Evolutionary conservation across 2,113 vertebrate genomes (phyloP).

Genomic region (Heptranchias perlo): DNA sequence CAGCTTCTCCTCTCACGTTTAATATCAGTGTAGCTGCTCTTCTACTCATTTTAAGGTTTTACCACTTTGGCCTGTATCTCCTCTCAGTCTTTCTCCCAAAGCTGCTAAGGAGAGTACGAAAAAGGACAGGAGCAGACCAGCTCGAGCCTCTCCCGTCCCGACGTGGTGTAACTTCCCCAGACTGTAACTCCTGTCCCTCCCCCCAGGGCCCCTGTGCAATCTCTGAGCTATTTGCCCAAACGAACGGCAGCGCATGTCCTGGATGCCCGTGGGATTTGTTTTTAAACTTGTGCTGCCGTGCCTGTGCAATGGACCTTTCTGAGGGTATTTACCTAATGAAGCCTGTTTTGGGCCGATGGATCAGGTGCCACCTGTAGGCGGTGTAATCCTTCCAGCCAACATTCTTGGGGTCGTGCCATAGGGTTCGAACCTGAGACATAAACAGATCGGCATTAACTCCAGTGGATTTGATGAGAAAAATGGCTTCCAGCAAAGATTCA

Average conservation of each 20-base stretch:
- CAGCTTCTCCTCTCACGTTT: no score
- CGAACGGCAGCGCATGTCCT: not conserved
- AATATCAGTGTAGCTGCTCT: no score
- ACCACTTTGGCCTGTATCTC: no score
- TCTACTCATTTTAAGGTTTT: no score
- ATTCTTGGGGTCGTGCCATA: conserved; percentile 97
- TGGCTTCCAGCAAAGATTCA: not conserved
- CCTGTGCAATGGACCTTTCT: not conserved
- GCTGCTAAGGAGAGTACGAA: no score
- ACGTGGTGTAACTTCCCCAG: not conserved
- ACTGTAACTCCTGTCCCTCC: not conserved
- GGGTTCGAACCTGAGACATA: conserved; percentile 72
- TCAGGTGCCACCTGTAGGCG: conserved; percentile 96
- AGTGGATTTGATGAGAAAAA: not conserved
- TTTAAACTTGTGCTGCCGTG: no score
- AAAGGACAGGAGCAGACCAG: not conserved
- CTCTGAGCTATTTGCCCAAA: not conserved
- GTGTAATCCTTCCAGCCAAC: conserved; percentile 98
- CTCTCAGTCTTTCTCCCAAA: no score
- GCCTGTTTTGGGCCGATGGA: conserved; percentile 92
- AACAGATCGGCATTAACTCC: not conserved
- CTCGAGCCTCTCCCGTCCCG: not conserved
- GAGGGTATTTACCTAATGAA: conserved; percentile 89
- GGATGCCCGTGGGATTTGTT: not conserved
- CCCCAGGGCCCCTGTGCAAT: not conserved